These are phyloP conservation scores for Agrotis segetum DNA, from an alignment of 2,888 invertebrate species.

Conservation along the genomic window DNA sequence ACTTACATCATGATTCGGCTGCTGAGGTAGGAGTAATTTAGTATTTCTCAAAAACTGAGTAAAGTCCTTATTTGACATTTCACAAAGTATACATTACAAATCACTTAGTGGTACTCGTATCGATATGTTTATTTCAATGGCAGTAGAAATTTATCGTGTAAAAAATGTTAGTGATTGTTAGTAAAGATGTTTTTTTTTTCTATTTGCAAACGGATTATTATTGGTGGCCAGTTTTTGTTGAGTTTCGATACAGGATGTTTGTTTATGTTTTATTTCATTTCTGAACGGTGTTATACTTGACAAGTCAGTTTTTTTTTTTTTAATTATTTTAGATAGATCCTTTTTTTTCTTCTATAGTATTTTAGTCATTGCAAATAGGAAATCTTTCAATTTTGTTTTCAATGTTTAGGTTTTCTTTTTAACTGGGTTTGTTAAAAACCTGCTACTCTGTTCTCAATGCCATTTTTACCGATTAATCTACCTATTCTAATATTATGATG, in stretches of 20 bases:
- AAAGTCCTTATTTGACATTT: slow-evolving; percentile 39
- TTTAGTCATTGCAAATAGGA: too few relatives aligned
- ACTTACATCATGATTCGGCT: slow-evolving; percentile 77
- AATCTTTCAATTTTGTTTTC: too few relatives aligned
- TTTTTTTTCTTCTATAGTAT: too few relatives aligned
- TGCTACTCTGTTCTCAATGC: too few relatives aligned
- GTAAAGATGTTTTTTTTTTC: slow-evolving; percentile 44
- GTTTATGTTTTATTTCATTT: neutral
- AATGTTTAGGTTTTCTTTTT: too few relatives aligned
- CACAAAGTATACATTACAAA: slow-evolving; percentile 30
- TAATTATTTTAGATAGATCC: too few relatives aligned
- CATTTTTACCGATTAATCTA: too few relatives aligned
- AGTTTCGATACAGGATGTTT: slow-evolving; percentile 11
- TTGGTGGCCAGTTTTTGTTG: slow-evolving; percentile 13
- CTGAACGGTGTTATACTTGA: neutral
- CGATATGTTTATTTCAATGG: slow-evolving; percentile 35
- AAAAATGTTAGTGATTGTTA: slow-evolving; percentile 31
- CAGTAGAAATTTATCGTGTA: slow-evolving; percentile 17
- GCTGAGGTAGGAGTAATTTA: slow-evolving; percentile 68
- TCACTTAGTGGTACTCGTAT: slow-evolving; percentile 17
- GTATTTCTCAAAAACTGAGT: slow-evolving; percentile 47
- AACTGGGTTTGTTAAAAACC: too few relatives aligned
- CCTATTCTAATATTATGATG: too few relatives aligned
- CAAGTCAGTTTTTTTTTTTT: too few relatives aligned
- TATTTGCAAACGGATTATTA: slow-evolving; percentile 34